Evolutionary conservation across 2,797 vertebrate genomes (phyloP).

Genomic region (Pachyuromys duprasi): DNA sequence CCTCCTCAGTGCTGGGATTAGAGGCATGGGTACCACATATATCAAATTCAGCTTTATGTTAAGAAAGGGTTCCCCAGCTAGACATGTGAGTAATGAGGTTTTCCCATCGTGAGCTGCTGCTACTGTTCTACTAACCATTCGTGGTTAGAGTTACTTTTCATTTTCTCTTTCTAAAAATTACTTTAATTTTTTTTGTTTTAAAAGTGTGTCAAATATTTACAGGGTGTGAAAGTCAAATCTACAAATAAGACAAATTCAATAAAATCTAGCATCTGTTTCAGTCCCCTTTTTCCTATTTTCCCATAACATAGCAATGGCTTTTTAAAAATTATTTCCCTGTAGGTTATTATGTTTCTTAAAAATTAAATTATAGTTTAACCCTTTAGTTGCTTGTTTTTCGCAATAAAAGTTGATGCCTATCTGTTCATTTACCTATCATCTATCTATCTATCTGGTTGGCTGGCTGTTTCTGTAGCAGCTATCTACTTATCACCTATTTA

Average conservation of each 20-base stretch:
- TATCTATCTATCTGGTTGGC: neutral
- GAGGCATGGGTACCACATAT: neutral
- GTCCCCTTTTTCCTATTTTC: neutral
- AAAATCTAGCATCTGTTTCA: slow-evolving; percentile 10
- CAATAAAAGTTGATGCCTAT: neutral
- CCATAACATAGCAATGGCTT: slow-evolving; percentile 19
- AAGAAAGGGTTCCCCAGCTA: neutral
- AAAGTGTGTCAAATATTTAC: slow-evolving; percentile 64
- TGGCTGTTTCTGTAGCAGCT: too few relatives aligned
- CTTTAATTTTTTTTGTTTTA: slow-evolving; percentile 45
- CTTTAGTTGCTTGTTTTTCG: neutral
- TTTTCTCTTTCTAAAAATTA: slow-evolving; percentile 58
- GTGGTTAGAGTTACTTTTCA: neutral
- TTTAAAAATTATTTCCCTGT: neutral
- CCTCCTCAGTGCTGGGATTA: neutral
- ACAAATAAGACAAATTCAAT: slow-evolving; percentile 45
- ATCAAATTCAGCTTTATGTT: neutral
- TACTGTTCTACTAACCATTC: neutral
- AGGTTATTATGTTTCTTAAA: neutral
- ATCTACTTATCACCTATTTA: neutral
- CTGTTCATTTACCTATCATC: neutral
- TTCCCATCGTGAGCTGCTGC: neutral
- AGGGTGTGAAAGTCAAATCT: slow-evolving; percentile 51
- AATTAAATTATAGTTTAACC: neutral
- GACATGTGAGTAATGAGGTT: neutral